Evolutionary conservation across 2,113 vertebrate species (phyloP).

Genomic region (Podilymbus podiceps): DNA sequence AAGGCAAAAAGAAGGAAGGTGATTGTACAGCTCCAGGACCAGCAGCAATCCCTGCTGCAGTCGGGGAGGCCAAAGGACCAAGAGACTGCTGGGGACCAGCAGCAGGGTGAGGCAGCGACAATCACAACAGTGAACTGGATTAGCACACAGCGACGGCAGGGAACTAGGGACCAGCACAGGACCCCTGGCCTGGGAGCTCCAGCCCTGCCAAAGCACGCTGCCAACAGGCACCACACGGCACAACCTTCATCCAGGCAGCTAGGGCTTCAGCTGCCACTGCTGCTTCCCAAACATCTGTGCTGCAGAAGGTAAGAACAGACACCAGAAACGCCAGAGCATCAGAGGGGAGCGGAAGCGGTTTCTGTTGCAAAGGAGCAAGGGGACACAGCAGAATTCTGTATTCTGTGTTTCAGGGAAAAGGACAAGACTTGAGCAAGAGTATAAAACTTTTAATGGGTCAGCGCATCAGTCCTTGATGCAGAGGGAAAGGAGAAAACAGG

Average conservation of each 20-base stretch:
- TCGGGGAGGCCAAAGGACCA: neutral
- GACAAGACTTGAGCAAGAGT: neutral
- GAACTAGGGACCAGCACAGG: neutral
- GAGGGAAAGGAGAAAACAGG: neutral
- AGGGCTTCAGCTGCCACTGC: neutral
- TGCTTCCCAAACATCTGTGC: neutral
- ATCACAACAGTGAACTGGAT: neutral
- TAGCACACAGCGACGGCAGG: neutral
- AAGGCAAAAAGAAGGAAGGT: neutral
- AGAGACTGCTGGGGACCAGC: neutral
- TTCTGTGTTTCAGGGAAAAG: neutral
- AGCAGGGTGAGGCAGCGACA: neutral
- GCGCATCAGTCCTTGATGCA: neutral
- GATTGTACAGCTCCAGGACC: neutral
- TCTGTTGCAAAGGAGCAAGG: neutral
- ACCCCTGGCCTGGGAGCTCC: neutral
- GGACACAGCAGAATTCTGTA: neutral
- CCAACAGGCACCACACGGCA: neutral
- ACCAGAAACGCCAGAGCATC: neutral
- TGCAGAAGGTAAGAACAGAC: neutral
- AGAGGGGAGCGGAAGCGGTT: neutral
- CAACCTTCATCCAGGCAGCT: neutral
- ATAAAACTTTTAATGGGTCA: conserved; percentile 51
- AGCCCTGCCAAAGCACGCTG: neutral
- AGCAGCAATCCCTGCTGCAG: too few relatives aligned